phyloP scores from a whole-genome alignment of 1,140 invertebrate genomes.

The Brachionus manjavacas region DNA sequence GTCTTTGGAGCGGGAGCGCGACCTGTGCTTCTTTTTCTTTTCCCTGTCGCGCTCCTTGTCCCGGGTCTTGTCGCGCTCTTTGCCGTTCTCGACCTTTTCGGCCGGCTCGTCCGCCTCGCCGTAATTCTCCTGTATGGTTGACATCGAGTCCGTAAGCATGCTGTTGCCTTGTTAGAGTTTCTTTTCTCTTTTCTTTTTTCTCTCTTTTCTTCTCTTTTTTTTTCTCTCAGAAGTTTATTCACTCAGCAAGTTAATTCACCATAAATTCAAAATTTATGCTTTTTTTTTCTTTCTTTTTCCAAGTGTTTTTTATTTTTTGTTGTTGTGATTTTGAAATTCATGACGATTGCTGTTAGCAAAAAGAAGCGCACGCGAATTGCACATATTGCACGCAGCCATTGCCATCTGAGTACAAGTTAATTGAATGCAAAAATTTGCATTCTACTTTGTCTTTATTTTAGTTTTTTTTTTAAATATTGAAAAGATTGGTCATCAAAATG shows the following conservation, averaged over 20 bases:
- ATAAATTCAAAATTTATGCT: neutral
- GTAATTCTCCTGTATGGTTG: constrained; percentile 12
- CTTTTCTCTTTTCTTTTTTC: neutral
- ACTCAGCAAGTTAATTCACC: neutral
- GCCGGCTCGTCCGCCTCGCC: neutral
- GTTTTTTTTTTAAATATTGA: neutral
- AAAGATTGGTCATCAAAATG: constrained; percentile 12
- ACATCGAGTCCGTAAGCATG: constrained; percentile 13
- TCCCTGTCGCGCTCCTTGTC: constrained; percentile 43
- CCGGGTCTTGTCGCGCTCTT: neutral
- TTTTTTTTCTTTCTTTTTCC: neutral
- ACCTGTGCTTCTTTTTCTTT: constrained; percentile 32
- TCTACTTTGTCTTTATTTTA: neutral
- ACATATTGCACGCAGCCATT: neutral
- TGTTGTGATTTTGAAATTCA: neutral
- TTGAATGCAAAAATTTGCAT: neutral
- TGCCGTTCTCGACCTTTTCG: neutral
- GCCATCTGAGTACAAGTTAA: neutral
- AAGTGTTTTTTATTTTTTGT: neutral
- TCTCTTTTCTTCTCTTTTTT: neutral
- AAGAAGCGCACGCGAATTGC: neutral
- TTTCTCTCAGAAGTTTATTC: neutral
- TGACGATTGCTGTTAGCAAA: neutral
- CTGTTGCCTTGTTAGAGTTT: neutral
- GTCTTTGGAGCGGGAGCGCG: constrained; percentile 15